phyloP scores from a whole-genome alignment of 2,113 vertebrate species.

The Camelus dromedarius region DNA sequence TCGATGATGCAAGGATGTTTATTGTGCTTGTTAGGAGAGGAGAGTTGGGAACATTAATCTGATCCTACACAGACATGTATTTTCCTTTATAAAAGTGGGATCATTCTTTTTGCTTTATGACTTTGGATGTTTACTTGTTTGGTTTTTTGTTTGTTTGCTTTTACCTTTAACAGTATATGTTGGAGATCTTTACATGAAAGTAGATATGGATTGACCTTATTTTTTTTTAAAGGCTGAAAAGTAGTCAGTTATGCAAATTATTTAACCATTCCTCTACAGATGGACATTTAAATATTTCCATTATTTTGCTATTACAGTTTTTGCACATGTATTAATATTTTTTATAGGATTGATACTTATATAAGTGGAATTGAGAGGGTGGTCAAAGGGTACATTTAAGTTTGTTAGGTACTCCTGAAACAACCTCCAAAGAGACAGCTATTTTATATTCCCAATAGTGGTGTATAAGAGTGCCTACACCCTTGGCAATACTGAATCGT shows the following conservation, averaged over 20 bases:
- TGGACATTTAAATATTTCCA: neutral
- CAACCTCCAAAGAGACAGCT: neutral
- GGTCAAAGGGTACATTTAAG: neutral
- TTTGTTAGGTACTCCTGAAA: slow-evolving; percentile 9
- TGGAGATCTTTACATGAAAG: neutral
- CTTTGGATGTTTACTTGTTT: neutral
- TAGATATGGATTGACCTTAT: neutral
- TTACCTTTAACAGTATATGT: neutral
- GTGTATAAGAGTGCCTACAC: neutral
- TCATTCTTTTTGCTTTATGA: neutral
- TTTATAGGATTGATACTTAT: neutral
- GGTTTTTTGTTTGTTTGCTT: neutral
- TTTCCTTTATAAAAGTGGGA: neutral
- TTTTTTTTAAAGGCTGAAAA: slow-evolving; percentile 39
- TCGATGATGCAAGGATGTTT: neutral
- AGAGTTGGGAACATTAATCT: neutral
- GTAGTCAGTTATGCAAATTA: neutral
- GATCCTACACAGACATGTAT: neutral
- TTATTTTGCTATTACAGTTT: neutral
- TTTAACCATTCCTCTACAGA: neutral
- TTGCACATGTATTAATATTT: neutral
- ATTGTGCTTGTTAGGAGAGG: neutral
- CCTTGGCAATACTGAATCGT: neutral
- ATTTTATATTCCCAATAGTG: neutral
- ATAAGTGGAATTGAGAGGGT: neutral